Evolutionary conservation across 2,113 vertebrate species (phyloP).

Genomic region (Pionites leucogaster): DNA sequence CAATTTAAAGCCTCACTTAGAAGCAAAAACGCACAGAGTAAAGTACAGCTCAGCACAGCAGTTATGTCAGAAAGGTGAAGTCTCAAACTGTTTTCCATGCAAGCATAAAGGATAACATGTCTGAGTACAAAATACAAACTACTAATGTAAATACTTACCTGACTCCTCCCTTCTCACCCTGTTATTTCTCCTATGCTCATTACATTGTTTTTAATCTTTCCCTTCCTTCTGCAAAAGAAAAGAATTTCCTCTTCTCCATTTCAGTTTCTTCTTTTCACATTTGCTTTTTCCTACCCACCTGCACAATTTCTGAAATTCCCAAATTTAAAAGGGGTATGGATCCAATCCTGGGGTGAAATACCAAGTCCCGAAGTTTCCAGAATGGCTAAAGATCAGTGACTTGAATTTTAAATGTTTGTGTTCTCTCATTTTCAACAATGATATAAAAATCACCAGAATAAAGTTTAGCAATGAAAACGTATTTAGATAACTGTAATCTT

Average conservation of each 20-base stretch:
- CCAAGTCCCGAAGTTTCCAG: background rate
- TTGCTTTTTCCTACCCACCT: conserved; percentile 1
- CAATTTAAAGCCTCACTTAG: conserved; percentile 1
- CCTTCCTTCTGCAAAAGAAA: background rate
- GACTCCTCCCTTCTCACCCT: background rate
- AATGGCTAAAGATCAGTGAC: background rate
- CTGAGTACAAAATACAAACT: background rate
- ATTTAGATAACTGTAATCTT: background rate
- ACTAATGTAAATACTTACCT: background rate
- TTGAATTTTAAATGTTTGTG: background rate
- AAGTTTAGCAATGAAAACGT: background rate
- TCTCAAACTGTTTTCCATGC: background rate
- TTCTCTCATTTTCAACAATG: background rate
- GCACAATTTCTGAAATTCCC: background rate
- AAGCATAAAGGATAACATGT: background rate
- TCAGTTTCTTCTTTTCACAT: background rate
- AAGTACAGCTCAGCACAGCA: background rate
- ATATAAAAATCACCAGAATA: background rate
- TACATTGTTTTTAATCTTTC: background rate
- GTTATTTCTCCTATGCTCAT: background rate
- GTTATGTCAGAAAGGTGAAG: background rate
- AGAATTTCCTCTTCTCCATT: background rate
- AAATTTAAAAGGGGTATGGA: background rate
- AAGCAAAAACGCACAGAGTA: background rate
- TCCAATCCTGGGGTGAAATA: background rate